Evolutionary conservation across 2,888 invertebrate genomes (phyloP).

Genomic region (Cosmia trapezina): DNA sequence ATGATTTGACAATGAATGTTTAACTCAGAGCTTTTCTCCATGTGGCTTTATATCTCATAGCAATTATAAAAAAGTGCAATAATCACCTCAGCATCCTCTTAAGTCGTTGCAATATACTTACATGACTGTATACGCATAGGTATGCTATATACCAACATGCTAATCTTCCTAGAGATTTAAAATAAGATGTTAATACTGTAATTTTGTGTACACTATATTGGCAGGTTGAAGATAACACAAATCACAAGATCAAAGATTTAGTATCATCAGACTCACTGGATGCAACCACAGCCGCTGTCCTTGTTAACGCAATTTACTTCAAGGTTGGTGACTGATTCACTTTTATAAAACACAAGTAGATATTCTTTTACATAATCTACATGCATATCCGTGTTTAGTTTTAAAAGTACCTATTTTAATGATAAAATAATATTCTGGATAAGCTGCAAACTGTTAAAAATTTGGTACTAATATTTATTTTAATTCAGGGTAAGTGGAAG

Average conservation of each 20-base stretch:
- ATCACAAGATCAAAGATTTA: conserved; percentile 88
- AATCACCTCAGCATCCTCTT: not conserved
- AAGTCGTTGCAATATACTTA: not conserved
- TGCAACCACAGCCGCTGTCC: conserved; percentile 91
- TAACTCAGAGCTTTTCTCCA: not conserved
- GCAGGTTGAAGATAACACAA: conserved; percentile 85
- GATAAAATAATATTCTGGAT: not conserved
- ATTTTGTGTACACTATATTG: conserved; percentile 38
- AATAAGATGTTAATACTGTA: not conserved
- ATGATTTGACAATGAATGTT: not conserved
- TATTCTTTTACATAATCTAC: not conserved
- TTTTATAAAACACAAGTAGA: not conserved
- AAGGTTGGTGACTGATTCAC: conserved; percentile 85
- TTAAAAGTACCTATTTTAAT: not conserved
- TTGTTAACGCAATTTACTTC: conserved; percentile 96
- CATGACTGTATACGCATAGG: too few species aligned
- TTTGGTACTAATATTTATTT: conserved; percentile 8
- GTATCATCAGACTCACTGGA: conserved; percentile 89
- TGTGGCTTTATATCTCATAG: not conserved
- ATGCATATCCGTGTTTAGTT: not conserved
- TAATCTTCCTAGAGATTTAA: not conserved
- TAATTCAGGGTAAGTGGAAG: conserved; percentile 91
- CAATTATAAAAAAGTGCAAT: not conserved
- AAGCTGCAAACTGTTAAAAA: not conserved
- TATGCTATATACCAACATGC: not conserved